Base-by-base conservation (phyloP, 2,113 vertebrate genomes). In the Thunnus maccoyii region DNA sequence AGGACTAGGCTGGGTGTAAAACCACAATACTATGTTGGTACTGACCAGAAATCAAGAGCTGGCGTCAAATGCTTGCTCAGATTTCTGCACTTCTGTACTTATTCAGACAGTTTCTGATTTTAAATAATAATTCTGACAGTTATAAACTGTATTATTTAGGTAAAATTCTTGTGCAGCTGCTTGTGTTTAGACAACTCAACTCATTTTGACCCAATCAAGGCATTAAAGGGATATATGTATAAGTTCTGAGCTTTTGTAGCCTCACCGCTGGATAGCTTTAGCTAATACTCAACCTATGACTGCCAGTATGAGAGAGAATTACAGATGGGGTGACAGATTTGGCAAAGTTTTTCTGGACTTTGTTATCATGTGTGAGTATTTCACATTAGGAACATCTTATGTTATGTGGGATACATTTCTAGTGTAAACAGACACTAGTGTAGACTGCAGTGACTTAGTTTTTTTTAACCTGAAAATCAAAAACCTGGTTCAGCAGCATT, bases 341-440 rank as follows among this genome's bases (percentile, higher is more conserved):
- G 20, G 25, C 10, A 22, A 54, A 48, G 48, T 54, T 60, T 87
- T 55, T 66, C 47, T 27, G 20, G 46, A 66, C 32, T 66, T 25
- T 4, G 48, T 41, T 36, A 3, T n/a, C 65, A 22, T 11, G 20
- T 57, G 5, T 12, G 22, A 18, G 8, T 70, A 10, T 76, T 15
- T 61, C 18, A 32, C n/a, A 50, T 57, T 50, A 57, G 20, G 17
- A 52, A 27, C 68, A 44, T 10, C 0, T 55, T 14, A n/a, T 32
- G 17, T 55, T 14, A n/a, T n/a, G 17, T 32, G 36, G 36, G 9
- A 41, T 41, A 30, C 27, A 30, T 30, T 30, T 30, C 27, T 30
- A 41, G 36, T 41, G 36, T 41, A 41, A 36, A 36, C 32, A 5
- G 4, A 36, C 32, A 36, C 32, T 36, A 36, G 32, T 36, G 32